Base-by-base conservation (phyloP, 2,888 invertebrate genomes). In the Tryphoninae sp. region DNA sequence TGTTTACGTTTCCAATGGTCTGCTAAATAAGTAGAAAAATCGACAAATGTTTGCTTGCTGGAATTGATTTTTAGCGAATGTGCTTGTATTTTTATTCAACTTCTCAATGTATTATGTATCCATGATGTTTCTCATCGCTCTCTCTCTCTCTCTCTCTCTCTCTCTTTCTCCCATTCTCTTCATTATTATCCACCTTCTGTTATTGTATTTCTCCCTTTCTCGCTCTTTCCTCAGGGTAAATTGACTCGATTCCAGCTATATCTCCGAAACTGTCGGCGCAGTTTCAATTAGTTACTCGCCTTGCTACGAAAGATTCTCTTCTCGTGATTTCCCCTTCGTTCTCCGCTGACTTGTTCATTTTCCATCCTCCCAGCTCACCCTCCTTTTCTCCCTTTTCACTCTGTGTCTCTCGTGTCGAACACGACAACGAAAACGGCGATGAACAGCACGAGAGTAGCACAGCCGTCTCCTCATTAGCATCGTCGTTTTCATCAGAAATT, bases 401-500 rank as follows among this genome's bases (percentile, higher is more conserved):
- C 71, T 55, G 51, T 55, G 58, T 68, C 67, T 76, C 26, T 62
- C 65, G 53, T 62, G 71, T 75, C 75, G 75, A 82, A 78, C 72
- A 82, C 72, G 62, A 62, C 51, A 68, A 55, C 62, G 81, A 75
- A 75, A 76, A 76, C 76, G 76, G 68, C 51, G 72, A 68, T 53
- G 80, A 80, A 75, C 58, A 80, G 62, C 26, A 59, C 76, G 40
- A 1, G 19, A 22, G 22, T 13, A 59, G 59, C 33, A 33, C 62
- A 61, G 67, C 55, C 75, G 82, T 73, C 78, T 82, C 80, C 82
- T 84, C 84, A 84, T 84, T 84, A 84, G 84, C 68, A 67, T 64
- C 82, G 68, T 76, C 82, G 78, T 79, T 82, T 75, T 82, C 82
- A 82, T 84, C 84, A 78, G 55, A 74, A 84, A 74, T 81, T 83